Conservation (phyloP, 2,888 invertebrate species). For the Leptinotarsa haldemani region DNA sequence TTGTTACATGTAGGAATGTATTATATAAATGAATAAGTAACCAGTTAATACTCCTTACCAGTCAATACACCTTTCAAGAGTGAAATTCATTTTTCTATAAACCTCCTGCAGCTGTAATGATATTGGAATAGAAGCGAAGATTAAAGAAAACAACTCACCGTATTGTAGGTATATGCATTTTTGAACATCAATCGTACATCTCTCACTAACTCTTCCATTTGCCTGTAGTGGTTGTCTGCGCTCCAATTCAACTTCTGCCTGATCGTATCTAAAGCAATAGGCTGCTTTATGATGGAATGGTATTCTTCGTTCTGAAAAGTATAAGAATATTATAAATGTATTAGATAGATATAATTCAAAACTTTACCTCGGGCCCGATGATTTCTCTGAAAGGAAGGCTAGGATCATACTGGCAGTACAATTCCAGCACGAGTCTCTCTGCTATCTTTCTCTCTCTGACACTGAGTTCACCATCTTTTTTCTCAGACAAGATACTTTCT, state of each 20-base stretch:
- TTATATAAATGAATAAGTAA: no score
- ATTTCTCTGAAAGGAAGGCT: constrained; percentile 90
- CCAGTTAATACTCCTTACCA: no score
- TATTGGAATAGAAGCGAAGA: neutral
- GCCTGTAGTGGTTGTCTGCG: constrained; percentile 78
- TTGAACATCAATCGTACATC: constrained; percentile 89
- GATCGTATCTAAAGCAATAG: constrained; percentile 88
- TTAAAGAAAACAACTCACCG: constrained; percentile 70
- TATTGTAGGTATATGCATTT: constrained; percentile 87
- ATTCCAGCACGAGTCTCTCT: constrained; percentile 87
- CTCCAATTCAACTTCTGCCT: constrained; percentile 83
- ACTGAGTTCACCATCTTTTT: constrained; percentile 68
- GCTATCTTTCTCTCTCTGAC: constrained; percentile 76
- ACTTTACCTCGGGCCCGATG: constrained; percentile 77
- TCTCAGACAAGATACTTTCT: constrained; percentile 66
- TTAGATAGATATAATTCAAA: neutral
- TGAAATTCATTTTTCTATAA: no score
- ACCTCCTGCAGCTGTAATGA: neutral
- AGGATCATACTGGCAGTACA: constrained; percentile 91
- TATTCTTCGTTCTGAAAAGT: constrained; percentile 74
- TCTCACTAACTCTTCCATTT: constrained; percentile 79
- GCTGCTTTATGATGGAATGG: constrained; percentile 77
- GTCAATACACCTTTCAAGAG: no score
- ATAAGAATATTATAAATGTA: constrained; percentile 14
- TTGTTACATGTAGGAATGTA: no score